Evolutionary conservation across 2,797 vertebrate genomes (phyloP), one percentile per base, ranked within the genome.

Genomic region (Rhinogobio ventralis): DNA sequence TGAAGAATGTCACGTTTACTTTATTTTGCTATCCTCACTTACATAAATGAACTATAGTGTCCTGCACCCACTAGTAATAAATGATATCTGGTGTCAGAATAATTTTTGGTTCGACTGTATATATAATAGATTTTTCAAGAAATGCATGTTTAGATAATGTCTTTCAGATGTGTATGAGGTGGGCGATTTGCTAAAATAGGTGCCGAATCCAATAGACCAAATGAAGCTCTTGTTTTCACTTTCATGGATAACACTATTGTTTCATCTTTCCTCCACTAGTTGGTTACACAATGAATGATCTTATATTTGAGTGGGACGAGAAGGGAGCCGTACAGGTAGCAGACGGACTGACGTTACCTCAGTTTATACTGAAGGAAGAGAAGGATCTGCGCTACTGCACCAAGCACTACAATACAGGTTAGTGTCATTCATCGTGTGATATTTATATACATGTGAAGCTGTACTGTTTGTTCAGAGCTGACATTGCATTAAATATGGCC

Each of bases 231-330:
- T 81, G 33, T 83, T 76, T 55, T 72, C 20, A 28, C 20, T 33
- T 49, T 75, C 53, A 49, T 30, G 2, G 30, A 76, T 66, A 78
- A 68, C 66, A 30, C 39, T n/a, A 23, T 74, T 77, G 46, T 66
- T 30, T 39, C 8, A 15, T 69, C 19, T 88, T 49, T 83, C 39
- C 85, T 88, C 36, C 72, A 7, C 66, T 93, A 99, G 98, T 99
- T 91, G 98, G 98, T 79, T 99, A 99, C 92, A 99, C 98, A 11
- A 99, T 99, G 98, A 99, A 99, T 5, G 98, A 99, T 89, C 96
- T 99, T 87, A 98, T 99, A 92, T 99, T 99, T 81, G 97, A 99
- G 93, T 99, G 98, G 98, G 98, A 99, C 49, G 96, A 98, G 91
- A 97, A 97, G 86, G 98, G 97, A 86, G 97, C 98, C 0, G 98